Evolutionary conservation across 2,888 invertebrate genomes (phyloP), one percentile per base, ranked within the genome.

Genomic region (Pristionchus arcanus): DNA sequence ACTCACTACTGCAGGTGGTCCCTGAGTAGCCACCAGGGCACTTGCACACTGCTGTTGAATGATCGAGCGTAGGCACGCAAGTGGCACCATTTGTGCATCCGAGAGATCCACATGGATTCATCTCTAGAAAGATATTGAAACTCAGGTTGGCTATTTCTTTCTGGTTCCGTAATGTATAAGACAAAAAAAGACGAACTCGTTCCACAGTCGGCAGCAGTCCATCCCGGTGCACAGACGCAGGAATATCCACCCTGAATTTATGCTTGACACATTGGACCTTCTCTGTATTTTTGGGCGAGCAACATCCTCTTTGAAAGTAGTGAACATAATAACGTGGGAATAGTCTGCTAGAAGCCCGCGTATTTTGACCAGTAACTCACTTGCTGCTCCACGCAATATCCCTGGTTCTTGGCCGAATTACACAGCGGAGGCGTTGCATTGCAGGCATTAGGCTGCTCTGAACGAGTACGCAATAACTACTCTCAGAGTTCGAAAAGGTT

Each of bases 371-470:
- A 9, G 28, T 15, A 21, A 31, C 21, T 9, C 15, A 34, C 83
- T 16, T 83, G 37, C 31, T 55, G 53, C 21, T 83, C 83, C 25
- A 83, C 83, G 25, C 83, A 83, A 42, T 53, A 83, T n/a, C 83
- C 83, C 55, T 77, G 53, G 16, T 31, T 11, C 7, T 31, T 34
- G 21, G 55, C 53, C 31, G 53, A 53, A 83, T 53, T 68, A 15
- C 68, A 68, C 5, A 68, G 68, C 1, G 68, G 68, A 34, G 49
- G 19, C 5, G 83, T 49, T 0, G 55, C 25, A 13, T 34, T 83
- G 83, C 83, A 83, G 19, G 31, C 37, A 15, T 19, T 55, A 2
- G 53, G 31, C 83, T 83, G 31, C 16, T 83, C 83, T 83, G 83
- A 68, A 28, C 1, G 15, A 21, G 9, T 63, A 11, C 42, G 42